Conservation (phyloP, 2,113 vertebrate genomes). For the Trichechus manatus region DNA sequence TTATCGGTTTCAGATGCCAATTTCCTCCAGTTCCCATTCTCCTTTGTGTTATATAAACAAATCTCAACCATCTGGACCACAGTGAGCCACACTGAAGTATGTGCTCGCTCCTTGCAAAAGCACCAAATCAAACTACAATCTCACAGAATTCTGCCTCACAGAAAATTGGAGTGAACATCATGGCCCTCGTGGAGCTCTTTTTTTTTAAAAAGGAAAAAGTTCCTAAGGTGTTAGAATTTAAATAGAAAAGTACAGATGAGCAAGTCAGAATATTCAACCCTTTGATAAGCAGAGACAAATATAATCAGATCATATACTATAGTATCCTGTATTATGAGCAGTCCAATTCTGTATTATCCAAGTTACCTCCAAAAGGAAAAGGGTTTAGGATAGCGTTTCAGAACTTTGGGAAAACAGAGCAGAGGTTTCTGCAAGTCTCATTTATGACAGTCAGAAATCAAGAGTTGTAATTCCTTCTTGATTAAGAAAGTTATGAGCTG, state of each 20-base stretch:
- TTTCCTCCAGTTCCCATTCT: slow-evolving; percentile 66
- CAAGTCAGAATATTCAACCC: not conserved
- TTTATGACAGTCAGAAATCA: not conserved
- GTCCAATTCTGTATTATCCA: not conserved
- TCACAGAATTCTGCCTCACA: slow-evolving; percentile 52
- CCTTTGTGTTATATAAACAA: slow-evolving; percentile 71
- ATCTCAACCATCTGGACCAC: slow-evolving; percentile 76
- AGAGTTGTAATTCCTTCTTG: not conserved
- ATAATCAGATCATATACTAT: not conserved
- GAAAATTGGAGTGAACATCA: not conserved
- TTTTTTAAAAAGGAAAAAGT: not conserved
- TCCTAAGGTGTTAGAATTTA: not conserved
- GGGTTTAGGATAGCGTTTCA: not conserved
- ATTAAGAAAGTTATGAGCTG: not conserved
- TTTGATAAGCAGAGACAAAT: not conserved
- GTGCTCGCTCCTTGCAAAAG: slow-evolving; percentile 32
- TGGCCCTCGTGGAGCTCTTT: not conserved
- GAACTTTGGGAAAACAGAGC: not conserved
- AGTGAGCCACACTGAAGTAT: slow-evolving; percentile 52
- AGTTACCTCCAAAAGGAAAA: not conserved
- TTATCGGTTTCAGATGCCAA: slow-evolving; percentile 67
- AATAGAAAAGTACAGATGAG: not conserved
- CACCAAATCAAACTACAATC: slow-evolving; percentile 51
- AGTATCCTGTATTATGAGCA: not conserved
- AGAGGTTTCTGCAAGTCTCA: not conserved